A percentile compares a stretch with the other conserved stretches of the same genome.
Evolutionary conservation across 2,888 invertebrate genomes (phyloP).

Genomic region (Halocaridina rubra): DNA sequence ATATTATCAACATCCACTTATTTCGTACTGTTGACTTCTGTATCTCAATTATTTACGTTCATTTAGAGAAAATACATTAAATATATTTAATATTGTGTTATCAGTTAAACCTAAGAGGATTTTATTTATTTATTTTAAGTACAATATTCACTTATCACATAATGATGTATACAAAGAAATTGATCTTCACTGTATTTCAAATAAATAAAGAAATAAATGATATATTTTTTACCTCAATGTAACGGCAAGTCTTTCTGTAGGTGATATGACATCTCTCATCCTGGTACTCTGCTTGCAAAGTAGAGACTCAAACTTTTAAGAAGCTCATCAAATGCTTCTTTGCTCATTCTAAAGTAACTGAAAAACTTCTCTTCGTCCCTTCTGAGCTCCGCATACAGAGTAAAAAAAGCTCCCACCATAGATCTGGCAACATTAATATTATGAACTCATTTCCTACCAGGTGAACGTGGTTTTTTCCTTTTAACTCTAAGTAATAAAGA

Average conservation of each 20-base stretch:
- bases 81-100: too few species aligned
- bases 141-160: too few species aligned
- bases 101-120: too few species aligned
- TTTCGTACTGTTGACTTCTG: too few species aligned
- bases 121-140: too few species aligned
- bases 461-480: not conserved
- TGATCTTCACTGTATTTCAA: too few species aligned
- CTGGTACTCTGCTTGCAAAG: not conserved
- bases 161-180: too few species aligned
- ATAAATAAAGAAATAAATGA: too few species aligned
- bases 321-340: constrained; percentile 1
- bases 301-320: not conserved
- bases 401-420: not conserved
- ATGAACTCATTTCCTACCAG: not conserved
- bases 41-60: too few species aligned
- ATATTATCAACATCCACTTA: too few species aligned
- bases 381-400: not conserved
- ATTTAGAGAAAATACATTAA: too few species aligned
- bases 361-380: constrained; percentile 4
- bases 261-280: constrained; percentile 2
- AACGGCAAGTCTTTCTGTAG: constrained; percentile 1
- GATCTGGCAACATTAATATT: not conserved
- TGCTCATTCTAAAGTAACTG: constrained; percentile 12
- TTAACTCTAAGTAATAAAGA: not conserved
- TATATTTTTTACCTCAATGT: not conserved